Evolutionary conservation across 1,140 invertebrate species (phyloP).

Genomic region (Maconellicoccus hirsutus): DNA sequence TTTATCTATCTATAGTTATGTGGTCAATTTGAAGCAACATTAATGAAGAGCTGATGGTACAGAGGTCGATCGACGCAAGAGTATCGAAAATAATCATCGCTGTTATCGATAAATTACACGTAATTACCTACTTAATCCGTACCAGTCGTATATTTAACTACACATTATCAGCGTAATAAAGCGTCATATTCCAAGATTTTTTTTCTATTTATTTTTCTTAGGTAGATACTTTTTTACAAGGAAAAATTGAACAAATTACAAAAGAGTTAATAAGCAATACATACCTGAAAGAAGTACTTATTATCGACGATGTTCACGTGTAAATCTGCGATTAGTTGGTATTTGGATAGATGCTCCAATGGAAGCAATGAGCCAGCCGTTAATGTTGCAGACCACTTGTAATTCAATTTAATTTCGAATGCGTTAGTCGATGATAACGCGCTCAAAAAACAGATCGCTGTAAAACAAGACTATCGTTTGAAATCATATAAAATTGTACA

Average conservation of each 20-base stretch:
- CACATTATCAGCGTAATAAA: no score
- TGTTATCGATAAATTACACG: not conserved
- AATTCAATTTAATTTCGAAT: not conserved
- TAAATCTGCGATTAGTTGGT: constrained; percentile 16
- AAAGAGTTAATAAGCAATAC: not conserved
- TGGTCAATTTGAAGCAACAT: no score
- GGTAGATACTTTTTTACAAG: not conserved
- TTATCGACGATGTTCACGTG: constrained; percentile 13
- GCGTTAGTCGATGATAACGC: not conserved
- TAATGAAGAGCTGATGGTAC: not conserved
- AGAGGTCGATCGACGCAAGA: not conserved
- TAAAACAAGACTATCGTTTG: not conserved
- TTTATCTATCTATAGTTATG: no score
- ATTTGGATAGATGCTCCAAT: constrained; percentile 23
- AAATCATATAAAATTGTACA: not conserved
- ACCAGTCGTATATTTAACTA: no score
- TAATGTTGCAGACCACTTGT: constrained; percentile 17
- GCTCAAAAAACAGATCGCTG: not conserved
- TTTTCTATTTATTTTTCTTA: no score
- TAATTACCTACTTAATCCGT: not conserved
- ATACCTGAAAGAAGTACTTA: not conserved
- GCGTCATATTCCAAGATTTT: no score
- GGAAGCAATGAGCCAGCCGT: constrained; percentile 23
- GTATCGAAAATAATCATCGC: not conserved
- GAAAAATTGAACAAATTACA: not conserved